Evolutionary conservation across 2,113 vertebrate species (phyloP).

Genomic region (Cololabis saira): DNA sequence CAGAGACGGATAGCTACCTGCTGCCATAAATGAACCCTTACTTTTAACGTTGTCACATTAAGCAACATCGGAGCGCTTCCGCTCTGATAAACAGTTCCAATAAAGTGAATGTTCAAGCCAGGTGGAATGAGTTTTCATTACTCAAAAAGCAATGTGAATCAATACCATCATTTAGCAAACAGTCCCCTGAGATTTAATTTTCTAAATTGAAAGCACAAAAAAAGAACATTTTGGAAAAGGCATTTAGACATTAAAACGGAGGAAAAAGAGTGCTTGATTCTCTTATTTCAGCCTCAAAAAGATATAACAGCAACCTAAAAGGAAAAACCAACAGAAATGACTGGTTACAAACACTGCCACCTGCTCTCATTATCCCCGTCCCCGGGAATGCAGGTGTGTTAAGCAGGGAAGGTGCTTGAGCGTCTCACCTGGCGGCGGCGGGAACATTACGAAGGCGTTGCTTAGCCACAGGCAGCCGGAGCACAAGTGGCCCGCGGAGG

Average conservation of each 20-base stretch:
- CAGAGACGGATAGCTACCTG: too few species aligned
- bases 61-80: background rate
- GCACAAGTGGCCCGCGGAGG: conserved; percentile 20
- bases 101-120: background rate
- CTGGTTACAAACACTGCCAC: background rate
- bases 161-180: conserved; percentile 4
- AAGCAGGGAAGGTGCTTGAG: background rate
- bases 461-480: conserved; percentile 20
- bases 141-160: conserved; percentile 11
- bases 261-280: background rate
- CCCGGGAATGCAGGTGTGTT: background rate
- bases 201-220: conserved; percentile 15
- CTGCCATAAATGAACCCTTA: background rate
- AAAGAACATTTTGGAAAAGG: background rate
- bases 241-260: background rate
- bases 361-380: conserved; percentile 6
- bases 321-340: too few species aligned
- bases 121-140: conserved; percentile 12
- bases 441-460: conserved; percentile 10
- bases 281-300: background rate
- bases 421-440: conserved; percentile 2
- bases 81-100: background rate
- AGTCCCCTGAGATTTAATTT: conserved; percentile 15
- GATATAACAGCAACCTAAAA: too few species aligned
- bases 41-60: background rate